Evolutionary conservation across 2,888 invertebrate genomes (phyloP), one percentile per base, ranked within the genome.

Genomic region (Chrysotoxum bicinctum): DNA sequence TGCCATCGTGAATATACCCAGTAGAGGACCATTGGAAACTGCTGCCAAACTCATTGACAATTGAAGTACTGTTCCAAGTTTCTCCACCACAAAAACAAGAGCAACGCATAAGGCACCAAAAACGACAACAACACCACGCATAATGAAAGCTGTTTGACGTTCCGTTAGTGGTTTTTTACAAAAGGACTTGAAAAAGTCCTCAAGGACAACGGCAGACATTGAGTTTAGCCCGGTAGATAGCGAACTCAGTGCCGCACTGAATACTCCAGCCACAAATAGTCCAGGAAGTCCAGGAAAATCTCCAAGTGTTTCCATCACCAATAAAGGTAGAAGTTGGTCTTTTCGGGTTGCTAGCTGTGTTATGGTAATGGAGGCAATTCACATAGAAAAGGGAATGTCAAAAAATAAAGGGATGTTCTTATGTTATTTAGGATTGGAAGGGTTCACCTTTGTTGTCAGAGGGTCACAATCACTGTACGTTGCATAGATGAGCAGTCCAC

Each of bases 211-310:
- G 0, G 96, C 96, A 0, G 96, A 94, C 92, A 96, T 94, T 0
- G 96, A 95, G 89, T 96, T 96, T 35, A 96, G 91, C 0, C 96
- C 96, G 0, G 96, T 96, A 6, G 96, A 96, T 21, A 96, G 92
- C 0, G 96, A 96, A 89, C 96, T 98, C 26, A 98, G 93, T 16
- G 98, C 97, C 14, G 97, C 98, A 92, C 97, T 97, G 89, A 98
- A 98, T 1, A 98, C 95, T 30, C 97, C 97, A 50, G 98, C 97
- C 0, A 98, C 96, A 90, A 98, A 98, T 23, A 98, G 92, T 4
- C 98, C 98, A 0, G 97, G 96, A 87, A 98, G 92, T 2, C 98
- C 98, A 0, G 96, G 96, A 91, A 94, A 94, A 54, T 95, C 93
- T 0, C 95, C 95, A 16, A 97, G 91, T n/a, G 95, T 94, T 88